Base-by-base conservation (phyloP, 1,140 invertebrate species). In the Penaeus vannamei region DNA sequence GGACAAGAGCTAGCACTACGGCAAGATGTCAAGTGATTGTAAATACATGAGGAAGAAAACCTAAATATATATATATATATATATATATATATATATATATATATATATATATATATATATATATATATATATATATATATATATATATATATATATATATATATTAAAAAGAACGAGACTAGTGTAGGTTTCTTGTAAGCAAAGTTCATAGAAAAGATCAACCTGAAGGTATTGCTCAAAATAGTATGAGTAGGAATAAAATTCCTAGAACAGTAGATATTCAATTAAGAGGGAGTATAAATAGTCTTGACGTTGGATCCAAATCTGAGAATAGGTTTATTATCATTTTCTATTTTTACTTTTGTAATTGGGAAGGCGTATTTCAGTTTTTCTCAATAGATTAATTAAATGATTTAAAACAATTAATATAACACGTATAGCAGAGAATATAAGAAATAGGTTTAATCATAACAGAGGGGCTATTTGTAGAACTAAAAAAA, bases 181-280 rank as follows among this genome's bases (percentile, higher is more conserved):
- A 42, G 36, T 7, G 36, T 42, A 42, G 36, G n/a, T n/a, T 42
- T 42, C 36, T n/a, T n/a, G n/a, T n/a, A n/a, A n/a, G n/a, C 36
- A 0, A 42, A 4, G 42, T 32, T 84, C 82, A 84, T 3, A 62
- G 26, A 12, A 84, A n/a, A 32, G 60, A 84, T 29, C 59, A 84
- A 29, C 82, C 59, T 10, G 59, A 62, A 84, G 82, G 82, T 62
- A 53, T 53, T 19, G 82, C 82, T 84, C 60, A 84, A 84, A 53
- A 81, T 59, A 53, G 19, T 46, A 46, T 46, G n/a, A 53, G 79
- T 46, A 81, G 17, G 26, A 81, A 84, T 62, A 84, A n/a, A n/a
- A n/a, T n/a, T n/a, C n/a, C n/a, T n/a, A n/a, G n/a, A n/a, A n/a
- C n/a, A n/a, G n/a, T n/a, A n/a, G n/a, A n/a, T 10, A 4, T 62